Evolutionary conservation across 2,888 invertebrate species (phyloP).

Genomic region (Drosophila flavopinicola): DNA sequence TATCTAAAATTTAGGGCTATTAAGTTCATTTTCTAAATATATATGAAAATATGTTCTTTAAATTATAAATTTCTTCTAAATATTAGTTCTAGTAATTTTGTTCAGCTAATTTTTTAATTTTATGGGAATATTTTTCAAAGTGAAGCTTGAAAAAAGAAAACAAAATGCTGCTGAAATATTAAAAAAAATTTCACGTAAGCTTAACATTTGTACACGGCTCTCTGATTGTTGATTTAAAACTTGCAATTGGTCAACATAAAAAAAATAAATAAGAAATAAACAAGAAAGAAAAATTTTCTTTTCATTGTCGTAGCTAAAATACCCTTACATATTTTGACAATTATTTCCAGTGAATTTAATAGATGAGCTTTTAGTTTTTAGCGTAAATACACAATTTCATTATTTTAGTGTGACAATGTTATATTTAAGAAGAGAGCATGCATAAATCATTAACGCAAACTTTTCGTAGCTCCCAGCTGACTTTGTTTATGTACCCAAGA

Average conservation of each 20-base stretch:
- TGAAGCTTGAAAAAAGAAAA: too few relatives aligned
- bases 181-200: not conserved
- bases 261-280: too few relatives aligned
- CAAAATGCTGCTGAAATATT: not conserved
- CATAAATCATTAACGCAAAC: not conserved
- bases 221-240: slow-evolving; percentile 6
- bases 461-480: slow-evolving; percentile 1
- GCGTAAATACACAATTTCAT: too few relatives aligned
- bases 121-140: too few relatives aligned
- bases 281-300: not conserved
- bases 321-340: not conserved
- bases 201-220: slow-evolving; percentile 1
- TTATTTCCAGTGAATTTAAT: too few relatives aligned
- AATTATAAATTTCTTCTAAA: too few relatives aligned
- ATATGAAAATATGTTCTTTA: too few relatives aligned
- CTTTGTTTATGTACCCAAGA: slow-evolving; percentile 40
- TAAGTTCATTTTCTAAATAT: too few relatives aligned
- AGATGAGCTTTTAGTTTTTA: too few relatives aligned
- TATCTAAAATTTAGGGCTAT: too few relatives aligned
- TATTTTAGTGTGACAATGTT: not conserved
- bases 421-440: not conserved
- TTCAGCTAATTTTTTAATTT: too few relatives aligned
- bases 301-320: not conserved
- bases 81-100: too few relatives aligned
- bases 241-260: not conserved